phyloP scores from a whole-genome alignment of 2,113 vertebrate species.

The Cavia porcellus region DNA sequence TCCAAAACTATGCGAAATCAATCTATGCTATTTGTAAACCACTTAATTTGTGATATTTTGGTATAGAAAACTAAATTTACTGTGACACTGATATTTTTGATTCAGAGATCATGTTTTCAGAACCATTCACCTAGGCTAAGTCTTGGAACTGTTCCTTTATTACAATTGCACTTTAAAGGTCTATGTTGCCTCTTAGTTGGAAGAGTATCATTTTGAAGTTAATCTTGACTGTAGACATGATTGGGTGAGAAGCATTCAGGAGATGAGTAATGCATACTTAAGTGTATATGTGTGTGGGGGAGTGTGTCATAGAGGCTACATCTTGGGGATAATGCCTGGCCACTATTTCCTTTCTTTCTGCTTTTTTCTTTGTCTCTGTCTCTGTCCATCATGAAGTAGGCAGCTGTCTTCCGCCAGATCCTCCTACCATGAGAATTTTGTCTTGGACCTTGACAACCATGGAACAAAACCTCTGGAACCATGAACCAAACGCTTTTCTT shows the following conservation, averaged over 20 bases:
- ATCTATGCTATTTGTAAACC: neutral
- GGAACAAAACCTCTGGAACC: neutral
- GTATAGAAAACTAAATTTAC: neutral
- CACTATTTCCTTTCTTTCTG: neutral
- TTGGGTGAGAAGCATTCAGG: neutral
- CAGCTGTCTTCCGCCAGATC: neutral
- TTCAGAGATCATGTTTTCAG: neutral
- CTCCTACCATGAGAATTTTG: neutral
- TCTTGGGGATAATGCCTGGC: neutral
- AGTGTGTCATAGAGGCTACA: neutral
- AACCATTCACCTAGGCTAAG: neutral
- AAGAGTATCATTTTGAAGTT: neutral
- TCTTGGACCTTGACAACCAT: neutral
- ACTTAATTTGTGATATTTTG: neutral
- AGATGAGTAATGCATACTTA: neutral
- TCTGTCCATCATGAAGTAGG: neutral
- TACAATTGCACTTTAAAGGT: neutral
- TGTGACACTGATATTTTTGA: neutral
- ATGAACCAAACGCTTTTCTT: neutral
- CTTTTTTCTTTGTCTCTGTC: neutral
- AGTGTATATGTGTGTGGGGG: neutral
- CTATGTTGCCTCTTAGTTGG: neutral
- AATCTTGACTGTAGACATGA: neutral
- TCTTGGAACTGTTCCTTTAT: neutral
- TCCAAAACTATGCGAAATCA: neutral